phyloP scores from a whole-genome alignment of 2,888 invertebrate species.

The Drosophila kanekoi region DNA sequence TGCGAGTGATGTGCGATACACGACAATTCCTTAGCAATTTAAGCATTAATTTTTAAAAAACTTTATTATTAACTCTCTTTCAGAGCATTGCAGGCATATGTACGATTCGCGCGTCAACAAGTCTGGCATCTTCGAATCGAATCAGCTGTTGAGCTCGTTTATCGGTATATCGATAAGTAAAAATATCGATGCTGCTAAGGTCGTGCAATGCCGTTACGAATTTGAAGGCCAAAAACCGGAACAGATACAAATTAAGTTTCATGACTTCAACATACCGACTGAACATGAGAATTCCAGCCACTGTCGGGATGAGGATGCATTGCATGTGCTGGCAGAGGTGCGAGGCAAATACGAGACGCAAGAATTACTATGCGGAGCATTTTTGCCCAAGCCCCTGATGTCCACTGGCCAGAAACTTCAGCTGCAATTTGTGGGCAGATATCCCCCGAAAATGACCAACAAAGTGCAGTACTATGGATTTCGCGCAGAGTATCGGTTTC shows the following conservation, averaged over 20 bases:
- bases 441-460: conserved; percentile 86
- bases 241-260: conserved; percentile 86
- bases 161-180: conserved; percentile 85
- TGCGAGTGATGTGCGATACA: conserved; percentile 8
- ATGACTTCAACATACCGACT: conserved; percentile 83
- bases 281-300: conserved; percentile 78
- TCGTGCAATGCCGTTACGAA: conserved; percentile 91
- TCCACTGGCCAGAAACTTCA: conserved; percentile 94
- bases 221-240: conserved; percentile 95
- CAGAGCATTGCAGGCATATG: conserved; percentile 91
- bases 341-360: conserved; percentile 94
- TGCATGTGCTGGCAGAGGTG: conserved; percentile 90
- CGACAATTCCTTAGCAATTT: conserved; percentile 20
- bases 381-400: conserved; percentile 94
- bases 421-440: conserved; percentile 92
- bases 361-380: conserved; percentile 94
- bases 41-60: conserved; percentile 42
- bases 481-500: conserved; percentile 94
- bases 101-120: conserved; percentile 92
- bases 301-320: conserved; percentile 81
- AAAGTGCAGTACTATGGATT: conserved; percentile 92
- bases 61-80: conserved; percentile 2
- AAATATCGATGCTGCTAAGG: conserved; percentile 85
- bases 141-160: conserved; percentile 91
- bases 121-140: conserved; percentile 93